Percentiles rank a stretch among this genome's conserved stretches.
These are phyloP conservation scores for Sarcophaga rosellei DNA, from an alignment of 2,888 invertebrate species.

Conservation along the genomic window DNA sequence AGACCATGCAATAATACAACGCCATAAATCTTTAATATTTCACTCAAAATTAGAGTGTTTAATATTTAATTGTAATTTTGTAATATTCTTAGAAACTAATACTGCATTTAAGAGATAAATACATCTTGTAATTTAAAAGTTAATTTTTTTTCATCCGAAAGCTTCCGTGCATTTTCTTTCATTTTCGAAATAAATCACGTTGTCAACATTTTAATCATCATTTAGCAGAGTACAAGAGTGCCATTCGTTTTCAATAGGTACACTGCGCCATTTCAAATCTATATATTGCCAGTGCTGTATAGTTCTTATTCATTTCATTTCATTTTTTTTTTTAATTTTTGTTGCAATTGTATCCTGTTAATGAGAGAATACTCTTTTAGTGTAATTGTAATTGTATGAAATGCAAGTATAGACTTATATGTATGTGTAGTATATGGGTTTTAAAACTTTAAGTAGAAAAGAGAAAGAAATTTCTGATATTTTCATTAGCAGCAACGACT, in stretches of 20 bases:
- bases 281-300: constrained; percentile 2
- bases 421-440: background rate
- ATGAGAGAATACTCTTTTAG: background rate
- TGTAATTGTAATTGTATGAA: background rate
- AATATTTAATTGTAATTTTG: too few relatives aligned
- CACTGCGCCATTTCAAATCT: background rate
- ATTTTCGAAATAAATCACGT: constrained; percentile 38
- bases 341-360: constrained; percentile 12
- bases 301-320: background rate
- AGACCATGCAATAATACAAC: too few relatives aligned
- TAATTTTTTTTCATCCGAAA: background rate
- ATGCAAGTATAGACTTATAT: background rate
- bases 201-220: constrained; percentile 61
- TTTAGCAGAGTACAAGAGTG: constrained; percentile 21
- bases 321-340: background rate
- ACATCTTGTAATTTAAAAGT: background rate
- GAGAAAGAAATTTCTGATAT: constrained; percentile 17
- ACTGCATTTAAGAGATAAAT: background rate
- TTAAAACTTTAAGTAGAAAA: background rate
- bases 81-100: background rate
- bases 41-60: too few relatives aligned
- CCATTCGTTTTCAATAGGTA: background rate
- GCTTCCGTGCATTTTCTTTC: background rate
- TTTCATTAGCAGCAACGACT: constrained; percentile 43
- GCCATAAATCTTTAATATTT: too few relatives aligned